phyloP scores from a whole-genome alignment of 2,113 vertebrate genomes.

The Hepsetus odoe region DNA sequence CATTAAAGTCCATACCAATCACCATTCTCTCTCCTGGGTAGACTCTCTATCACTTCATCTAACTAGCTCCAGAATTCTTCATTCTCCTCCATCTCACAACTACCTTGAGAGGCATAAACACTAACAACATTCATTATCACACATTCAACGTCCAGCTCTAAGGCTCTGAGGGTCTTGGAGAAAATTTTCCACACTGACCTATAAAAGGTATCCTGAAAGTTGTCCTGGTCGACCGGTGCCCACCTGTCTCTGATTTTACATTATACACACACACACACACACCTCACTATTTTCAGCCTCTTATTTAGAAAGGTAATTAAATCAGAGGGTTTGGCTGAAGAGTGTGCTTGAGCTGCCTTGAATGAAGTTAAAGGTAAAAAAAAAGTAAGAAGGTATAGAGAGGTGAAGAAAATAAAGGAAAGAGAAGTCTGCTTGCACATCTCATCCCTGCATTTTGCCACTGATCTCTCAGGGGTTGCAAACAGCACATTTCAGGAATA shows the following conservation, averaged over 20 bases:
- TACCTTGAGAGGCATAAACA: no score
- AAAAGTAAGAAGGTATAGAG: no score
- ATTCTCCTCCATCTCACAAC: no score
- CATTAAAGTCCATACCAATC: no score
- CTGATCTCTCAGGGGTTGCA: background rate
- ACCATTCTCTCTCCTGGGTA: no score
- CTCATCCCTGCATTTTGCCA: background rate
- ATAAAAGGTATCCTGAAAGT: slow-evolving; percentile 66
- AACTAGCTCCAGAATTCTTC: no score
- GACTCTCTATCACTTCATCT: no score
- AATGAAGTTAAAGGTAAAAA: slow-evolving; percentile 16
- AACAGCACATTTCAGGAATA: no score
- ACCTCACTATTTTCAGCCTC: slow-evolving; percentile 56
- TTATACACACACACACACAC: slow-evolving; percentile 34
- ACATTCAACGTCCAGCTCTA: slow-evolving; percentile 55
- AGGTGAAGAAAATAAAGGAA: background rate
- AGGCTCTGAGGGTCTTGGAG: slow-evolving; percentile 54
- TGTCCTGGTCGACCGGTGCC: slow-evolving; percentile 61
- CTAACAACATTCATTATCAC: no score
- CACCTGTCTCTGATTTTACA: slow-evolving; percentile 57
- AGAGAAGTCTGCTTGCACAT: background rate
- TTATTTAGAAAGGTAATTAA: slow-evolving; percentile 59
- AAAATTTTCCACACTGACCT: slow-evolving; percentile 69
- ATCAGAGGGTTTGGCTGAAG: slow-evolving; percentile 49
- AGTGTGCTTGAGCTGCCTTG: slow-evolving; percentile 36